Evolutionary conservation across 2,797 vertebrate genomes (phyloP), one percentile per base, ranked within the genome.

Genomic region (Hozukius guyotensis): DNA sequence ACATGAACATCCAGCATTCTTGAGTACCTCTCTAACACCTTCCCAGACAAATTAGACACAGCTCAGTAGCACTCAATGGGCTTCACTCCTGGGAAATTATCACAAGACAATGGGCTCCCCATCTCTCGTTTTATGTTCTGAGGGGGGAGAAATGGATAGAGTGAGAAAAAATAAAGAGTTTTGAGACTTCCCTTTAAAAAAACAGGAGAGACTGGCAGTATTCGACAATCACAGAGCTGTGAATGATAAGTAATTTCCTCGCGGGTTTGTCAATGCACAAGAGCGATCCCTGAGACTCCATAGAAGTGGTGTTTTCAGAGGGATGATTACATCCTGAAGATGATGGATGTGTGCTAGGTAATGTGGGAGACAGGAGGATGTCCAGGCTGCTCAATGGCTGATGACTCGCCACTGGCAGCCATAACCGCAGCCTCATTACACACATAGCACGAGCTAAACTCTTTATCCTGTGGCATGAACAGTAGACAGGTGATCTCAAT

Each of bases 21-120:
- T 82, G 84, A 91, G 86, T 86, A 91, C 85, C 88, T 90, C 85
- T 89, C 82, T 62, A 91, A 93, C 93, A 94, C 93, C 93, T 94
- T 93, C 91, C 84, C 91, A 90, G 95, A 94, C 92, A 95, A 93
- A 95, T 95, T 95, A 95, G 94, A 92, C 93, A 94, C 92, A 93
- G 92, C 88, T 92, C 90, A 90, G 88, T 90, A 81, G 79, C 89
- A 83, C 88, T 92, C 91, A 94, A 94, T 93, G 85, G 88, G 86
- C 81, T 91, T 82, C 88, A 83, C 90, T 88, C 92, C 25, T 55
- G 92, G 94, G 94, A 95, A 95, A 96, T 96, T 93, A 96, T 93
- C 89, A 88, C 84, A 83, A 94, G 86, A 94, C 93, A 94, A 94
- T 91, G 85, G 87, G 90, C 86, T 88, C 86, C 69, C 90, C 93